Evolutionary conservation across 2,888 invertebrate species (phyloP).

Genomic region (Orchestes rusci): DNA sequence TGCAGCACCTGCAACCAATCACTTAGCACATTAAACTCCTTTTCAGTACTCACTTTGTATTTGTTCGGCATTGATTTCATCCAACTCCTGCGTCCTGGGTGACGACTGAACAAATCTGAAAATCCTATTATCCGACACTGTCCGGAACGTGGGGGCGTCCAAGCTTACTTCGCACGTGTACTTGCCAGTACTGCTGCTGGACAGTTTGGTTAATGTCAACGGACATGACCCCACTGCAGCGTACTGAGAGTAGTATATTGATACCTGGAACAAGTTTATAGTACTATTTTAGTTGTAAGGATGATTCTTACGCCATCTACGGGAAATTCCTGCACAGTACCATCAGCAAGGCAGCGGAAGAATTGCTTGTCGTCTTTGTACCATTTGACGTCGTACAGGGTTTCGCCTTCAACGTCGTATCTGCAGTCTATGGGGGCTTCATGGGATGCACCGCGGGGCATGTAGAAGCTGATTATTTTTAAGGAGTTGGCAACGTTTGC

Average conservation of each 20-base stretch:
- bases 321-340: slow-evolving; percentile 32
- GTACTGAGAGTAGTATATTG: slow-evolving; percentile 21
- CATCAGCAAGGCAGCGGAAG: slow-evolving; percentile 35
- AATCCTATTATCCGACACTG: slow-evolving; percentile 7
- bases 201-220: slow-evolving; percentile 32
- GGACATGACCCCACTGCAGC: slow-evolving; percentile 35
- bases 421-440: slow-evolving; percentile 35
- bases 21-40: too few relatives aligned
- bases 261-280: slow-evolving; percentile 11
- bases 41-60: too few relatives aligned
- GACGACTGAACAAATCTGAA: slow-evolving; percentile 12
- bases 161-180: slow-evolving; percentile 39
- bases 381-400: slow-evolving; percentile 39
- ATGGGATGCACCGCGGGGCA: slow-evolving; percentile 30
- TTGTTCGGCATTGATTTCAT: slow-evolving; percentile 9
- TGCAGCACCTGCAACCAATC: neutral
- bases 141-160: slow-evolving; percentile 31
- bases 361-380: slow-evolving; percentile 39
- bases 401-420: slow-evolving; percentile 33
- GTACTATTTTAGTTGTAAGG: neutral
- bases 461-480: slow-evolving; percentile 34
- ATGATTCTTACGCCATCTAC: slow-evolving; percentile 31
- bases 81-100: slow-evolving; percentile 12
- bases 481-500: slow-evolving; percentile 13
- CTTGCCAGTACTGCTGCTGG: slow-evolving; percentile 32